A percentile compares a stretch with the other conserved stretches of the same genome.
These are phyloP conservation scores for Buathra laborator DNA, from an alignment of 2,888 invertebrate genomes.

Conservation along the genomic window DNA sequence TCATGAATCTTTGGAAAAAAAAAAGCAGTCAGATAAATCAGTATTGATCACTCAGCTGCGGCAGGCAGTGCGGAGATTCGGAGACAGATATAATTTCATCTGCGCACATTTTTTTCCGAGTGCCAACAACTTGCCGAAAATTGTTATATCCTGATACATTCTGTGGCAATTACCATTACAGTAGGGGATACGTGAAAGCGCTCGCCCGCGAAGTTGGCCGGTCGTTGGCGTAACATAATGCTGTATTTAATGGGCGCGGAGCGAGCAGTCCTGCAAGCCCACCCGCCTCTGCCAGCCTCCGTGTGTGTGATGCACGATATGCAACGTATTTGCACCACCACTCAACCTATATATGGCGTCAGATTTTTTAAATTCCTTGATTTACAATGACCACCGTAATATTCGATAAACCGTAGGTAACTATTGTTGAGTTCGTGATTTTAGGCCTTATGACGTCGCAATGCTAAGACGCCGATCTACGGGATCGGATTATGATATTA, in stretches of 20 bases:
- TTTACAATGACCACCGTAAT: conserved; percentile 83
- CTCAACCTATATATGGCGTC: conserved; percentile 82
- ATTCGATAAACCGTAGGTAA: conserved; percentile 75
- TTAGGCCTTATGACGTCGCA: not conserved
- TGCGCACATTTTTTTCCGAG: not conserved
- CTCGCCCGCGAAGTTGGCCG: conserved; percentile 65
- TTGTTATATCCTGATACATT: conserved; percentile 76
- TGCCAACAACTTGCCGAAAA: not conserved
- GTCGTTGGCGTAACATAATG: conserved; percentile 81
- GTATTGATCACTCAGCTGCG: no score
- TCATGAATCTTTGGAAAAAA: no score
- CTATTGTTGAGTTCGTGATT: conserved; percentile 76
- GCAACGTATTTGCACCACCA: conserved; percentile 75
- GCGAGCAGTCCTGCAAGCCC: conserved; percentile 65
- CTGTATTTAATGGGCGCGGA: conserved; percentile 82
- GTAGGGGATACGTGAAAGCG: conserved; percentile 74
- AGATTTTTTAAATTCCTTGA: conserved; percentile 84
- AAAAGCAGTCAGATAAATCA: no score
- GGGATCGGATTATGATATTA: not conserved
- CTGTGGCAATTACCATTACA: conserved; percentile 81
- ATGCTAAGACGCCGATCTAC: not conserved
- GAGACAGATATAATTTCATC: not conserved
- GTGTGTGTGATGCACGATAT: conserved; percentile 79
- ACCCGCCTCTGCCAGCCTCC: conserved; percentile 30
- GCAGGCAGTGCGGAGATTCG: no score